These are phyloP conservation scores for Drosophila pseudoananassae DNA, from an alignment of 1,140 invertebrate species.

Conservation along the genomic window DNA sequence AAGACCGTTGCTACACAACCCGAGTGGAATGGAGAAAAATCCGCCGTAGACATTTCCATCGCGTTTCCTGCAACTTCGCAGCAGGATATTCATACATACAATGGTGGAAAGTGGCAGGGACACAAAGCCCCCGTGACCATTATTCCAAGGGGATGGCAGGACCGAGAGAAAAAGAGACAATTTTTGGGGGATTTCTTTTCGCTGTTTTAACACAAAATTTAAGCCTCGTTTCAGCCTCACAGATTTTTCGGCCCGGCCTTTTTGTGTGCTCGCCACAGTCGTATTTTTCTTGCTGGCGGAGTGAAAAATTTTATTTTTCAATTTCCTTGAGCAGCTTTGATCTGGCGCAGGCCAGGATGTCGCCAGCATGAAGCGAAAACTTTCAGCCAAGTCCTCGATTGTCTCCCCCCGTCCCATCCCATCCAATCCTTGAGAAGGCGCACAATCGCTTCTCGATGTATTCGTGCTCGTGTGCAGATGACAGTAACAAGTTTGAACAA, in stretches of 20 bases:
- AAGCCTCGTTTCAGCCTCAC: slow-evolving; percentile 25
- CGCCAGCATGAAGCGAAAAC: slow-evolving; percentile 27
- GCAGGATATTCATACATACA: slow-evolving; percentile 24
- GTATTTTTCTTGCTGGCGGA: slow-evolving; percentile 34
- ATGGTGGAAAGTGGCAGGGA: slow-evolving; percentile 40
- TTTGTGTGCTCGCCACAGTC: slow-evolving; percentile 4
- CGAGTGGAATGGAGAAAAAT: slow-evolving; percentile 21
- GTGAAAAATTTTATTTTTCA: slow-evolving; percentile 66
- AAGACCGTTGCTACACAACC: slow-evolving; percentile 27
- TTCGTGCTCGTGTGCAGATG: slow-evolving; percentile 51
- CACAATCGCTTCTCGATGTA: neutral
- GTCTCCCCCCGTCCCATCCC: neutral
- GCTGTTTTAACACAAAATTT: slow-evolving; percentile 46
- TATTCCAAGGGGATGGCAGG: slow-evolving; percentile 11
- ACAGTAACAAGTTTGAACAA: slow-evolving; percentile 73
- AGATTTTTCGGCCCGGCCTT: slow-evolving; percentile 25
- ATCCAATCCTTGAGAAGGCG: neutral
- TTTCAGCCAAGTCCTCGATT: slow-evolving; percentile 38
- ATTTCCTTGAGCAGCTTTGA: slow-evolving; percentile 72
- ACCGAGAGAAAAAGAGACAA: neutral
- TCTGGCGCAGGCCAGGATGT: slow-evolving; percentile 42
- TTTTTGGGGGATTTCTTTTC: slow-evolving; percentile 15
- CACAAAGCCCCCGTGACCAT: slow-evolving; percentile 53
- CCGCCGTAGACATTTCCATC: slow-evolving; percentile 39
- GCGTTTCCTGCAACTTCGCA: slow-evolving; percentile 29